Percentiles rank a stretch among this genome's conserved stretches.
Conservation (phyloP, 1,140 invertebrate species). For the Agraylea sexmaculata region DNA sequence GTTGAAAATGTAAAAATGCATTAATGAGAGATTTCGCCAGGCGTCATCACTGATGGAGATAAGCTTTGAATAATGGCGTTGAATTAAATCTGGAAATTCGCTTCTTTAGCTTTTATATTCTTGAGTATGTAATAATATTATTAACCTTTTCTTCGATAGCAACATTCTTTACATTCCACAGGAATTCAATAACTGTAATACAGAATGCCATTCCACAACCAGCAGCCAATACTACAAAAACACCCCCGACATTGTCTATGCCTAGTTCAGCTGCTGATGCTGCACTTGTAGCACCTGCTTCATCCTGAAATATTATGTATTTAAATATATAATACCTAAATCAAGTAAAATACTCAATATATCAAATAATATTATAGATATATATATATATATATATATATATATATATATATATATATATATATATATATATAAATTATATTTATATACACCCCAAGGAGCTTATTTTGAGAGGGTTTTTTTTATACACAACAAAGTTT, state of each 20-base stretch:
- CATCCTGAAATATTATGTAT: slow-evolving; percentile 18
- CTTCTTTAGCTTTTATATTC: background rate
- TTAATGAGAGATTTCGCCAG: slow-evolving; percentile 1
- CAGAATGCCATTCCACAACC: slow-evolving; percentile 41
- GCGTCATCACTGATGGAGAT: slow-evolving; percentile 3
- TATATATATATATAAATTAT: too few relatives aligned
- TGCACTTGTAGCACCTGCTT: slow-evolving; percentile 22
- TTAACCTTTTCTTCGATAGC: slow-evolving; percentile 44
- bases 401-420: too few relatives aligned
- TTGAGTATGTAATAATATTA: background rate
- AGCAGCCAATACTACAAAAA: slow-evolving; percentile 55
- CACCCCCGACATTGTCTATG: slow-evolving; percentile 58
- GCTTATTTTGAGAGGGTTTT: too few relatives aligned
- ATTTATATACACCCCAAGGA: too few relatives aligned
- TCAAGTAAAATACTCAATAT: background rate
- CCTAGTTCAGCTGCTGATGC: slow-evolving; percentile 35
- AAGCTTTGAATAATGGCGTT: background rate
- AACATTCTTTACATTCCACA: slow-evolving; percentile 50
- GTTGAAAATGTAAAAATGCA: slow-evolving; percentile 1
- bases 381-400: too few relatives aligned
- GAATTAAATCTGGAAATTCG: background rate
- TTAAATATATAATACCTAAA: slow-evolving; percentile 1
- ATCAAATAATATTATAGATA: background rate
- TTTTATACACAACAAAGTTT: too few relatives aligned
- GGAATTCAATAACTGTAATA: slow-evolving; percentile 46